phyloP scores from a whole-genome alignment of 2,888 invertebrate genomes.

The Trichogramma dendrolimi region DNA sequence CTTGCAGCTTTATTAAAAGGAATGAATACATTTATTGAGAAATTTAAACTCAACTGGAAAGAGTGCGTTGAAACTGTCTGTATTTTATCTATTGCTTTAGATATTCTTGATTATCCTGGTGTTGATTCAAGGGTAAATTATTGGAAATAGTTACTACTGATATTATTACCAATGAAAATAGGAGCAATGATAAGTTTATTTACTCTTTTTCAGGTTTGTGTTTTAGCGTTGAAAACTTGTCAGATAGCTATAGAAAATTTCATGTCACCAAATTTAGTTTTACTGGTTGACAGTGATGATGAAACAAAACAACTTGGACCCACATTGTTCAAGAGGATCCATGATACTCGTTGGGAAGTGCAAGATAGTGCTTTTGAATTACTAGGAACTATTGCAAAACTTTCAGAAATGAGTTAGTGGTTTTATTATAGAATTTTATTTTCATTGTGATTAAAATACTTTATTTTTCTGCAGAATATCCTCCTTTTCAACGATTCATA shows the following conservation, averaged over 20 bases:
- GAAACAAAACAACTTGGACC: constrained; percentile 64
- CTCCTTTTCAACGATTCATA: constrained; percentile 70
- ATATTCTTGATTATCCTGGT: constrained; percentile 56
- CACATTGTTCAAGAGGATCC: constrained; percentile 65
- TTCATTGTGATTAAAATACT: constrained; percentile 4
- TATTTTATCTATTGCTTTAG: constrained; percentile 57
- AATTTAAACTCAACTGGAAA: constrained; percentile 72
- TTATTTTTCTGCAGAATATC: constrained; percentile 61
- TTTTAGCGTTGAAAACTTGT: constrained; percentile 67
- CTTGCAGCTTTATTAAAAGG: constrained; percentile 66
- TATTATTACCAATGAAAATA: not conserved
- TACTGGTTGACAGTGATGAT: constrained; percentile 64
- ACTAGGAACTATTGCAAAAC: constrained; percentile 64
- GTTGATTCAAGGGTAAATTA: constrained; percentile 54
- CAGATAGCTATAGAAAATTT: constrained; percentile 70
- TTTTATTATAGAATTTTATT: not conserved
- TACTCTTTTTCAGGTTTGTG: constrained; percentile 57
- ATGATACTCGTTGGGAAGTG: constrained; percentile 74
- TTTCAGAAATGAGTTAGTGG: constrained; percentile 67
- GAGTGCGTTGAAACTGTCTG: constrained; percentile 74
- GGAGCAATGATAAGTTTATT: no score
- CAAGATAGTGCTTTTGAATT: constrained; percentile 74
- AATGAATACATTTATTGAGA: constrained; percentile 62
- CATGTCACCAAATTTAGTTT: constrained; percentile 71
- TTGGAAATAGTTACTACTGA: constrained; percentile 29